A percentile compares a stretch with the other conserved stretches of the same genome.
These are phyloP conservation scores for Drosophila asahinai DNA, from an alignment of 1,140 invertebrate genomes.

Conservation along the genomic window DNA sequence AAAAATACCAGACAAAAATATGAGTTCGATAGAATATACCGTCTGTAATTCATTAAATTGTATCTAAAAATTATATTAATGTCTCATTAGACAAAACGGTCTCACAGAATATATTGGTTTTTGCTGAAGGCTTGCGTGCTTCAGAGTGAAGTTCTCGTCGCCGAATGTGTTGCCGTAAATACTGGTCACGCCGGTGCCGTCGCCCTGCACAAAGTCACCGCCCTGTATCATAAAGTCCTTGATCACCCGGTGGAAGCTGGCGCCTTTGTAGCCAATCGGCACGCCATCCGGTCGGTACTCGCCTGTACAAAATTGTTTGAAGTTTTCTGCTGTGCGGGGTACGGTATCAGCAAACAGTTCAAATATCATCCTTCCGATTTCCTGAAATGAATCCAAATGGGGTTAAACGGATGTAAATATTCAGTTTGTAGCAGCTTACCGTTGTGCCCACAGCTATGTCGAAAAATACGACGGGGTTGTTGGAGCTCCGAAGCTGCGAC, in stretches of 20 bases:
- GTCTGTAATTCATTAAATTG: too few relatives aligned
- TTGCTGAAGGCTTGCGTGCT: too few relatives aligned
- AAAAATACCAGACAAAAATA: too few relatives aligned
- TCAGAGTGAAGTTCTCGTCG: slow-evolving; percentile 98
- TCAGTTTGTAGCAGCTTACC: slow-evolving; percentile 85
- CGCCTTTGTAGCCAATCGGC: slow-evolving; percentile 98
- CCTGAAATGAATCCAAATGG: slow-evolving; percentile 81
- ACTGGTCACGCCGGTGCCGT: slow-evolving; percentile 99
- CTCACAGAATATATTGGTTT: too few relatives aligned
- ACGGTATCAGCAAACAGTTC: slow-evolving; percentile 98
- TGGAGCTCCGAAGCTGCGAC: slow-evolving; percentile 94
- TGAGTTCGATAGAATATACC: too few relatives aligned
- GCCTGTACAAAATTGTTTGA: slow-evolving; percentile 99
- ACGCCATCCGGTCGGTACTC: slow-evolving; percentile 95
- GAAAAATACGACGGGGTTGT: slow-evolving; percentile 98
- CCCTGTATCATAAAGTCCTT: slow-evolving; percentile 99
- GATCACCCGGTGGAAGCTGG: slow-evolving; percentile 98
- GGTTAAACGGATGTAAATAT: not conserved
- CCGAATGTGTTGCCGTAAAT: slow-evolving; percentile 98
- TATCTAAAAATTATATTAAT: too few relatives aligned
- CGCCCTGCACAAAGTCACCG: slow-evolving; percentile 97
- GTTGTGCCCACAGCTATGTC: slow-evolving; percentile 97
- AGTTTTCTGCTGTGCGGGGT: slow-evolving; percentile 99
- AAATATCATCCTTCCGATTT: slow-evolving; percentile 97
- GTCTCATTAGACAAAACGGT: too few relatives aligned